phyloP scores from a whole-genome alignment of 2,888 invertebrate genomes.

The Clepsis dumicolana region DNA sequence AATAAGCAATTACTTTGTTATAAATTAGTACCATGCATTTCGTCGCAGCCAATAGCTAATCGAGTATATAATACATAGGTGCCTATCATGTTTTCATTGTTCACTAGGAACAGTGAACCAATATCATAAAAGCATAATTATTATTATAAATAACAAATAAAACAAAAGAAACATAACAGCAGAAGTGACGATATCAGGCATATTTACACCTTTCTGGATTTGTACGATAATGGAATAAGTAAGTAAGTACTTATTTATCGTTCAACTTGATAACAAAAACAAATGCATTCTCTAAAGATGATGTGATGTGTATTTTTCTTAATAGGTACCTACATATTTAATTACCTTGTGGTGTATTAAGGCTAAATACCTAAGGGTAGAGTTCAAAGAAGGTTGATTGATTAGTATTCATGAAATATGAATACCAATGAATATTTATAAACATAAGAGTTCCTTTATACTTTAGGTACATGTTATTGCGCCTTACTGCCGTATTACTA shows the following conservation, averaged over 20 bases:
- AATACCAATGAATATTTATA: no score
- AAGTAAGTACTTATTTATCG: no score
- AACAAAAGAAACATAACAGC: not conserved
- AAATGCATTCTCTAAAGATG: not conserved
- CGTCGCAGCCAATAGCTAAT: no score
- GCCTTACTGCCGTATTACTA: no score
- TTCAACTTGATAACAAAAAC: not conserved
- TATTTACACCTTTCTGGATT: not conserved
- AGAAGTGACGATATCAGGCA: not conserved
- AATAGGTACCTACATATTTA: not conserved
- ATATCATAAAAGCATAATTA: not conserved
- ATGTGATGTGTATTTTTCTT: not conserved
- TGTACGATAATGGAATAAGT: not conserved
- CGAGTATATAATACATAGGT: not conserved
- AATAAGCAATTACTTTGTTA: no score
- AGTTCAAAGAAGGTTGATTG: conserved; percentile 4
- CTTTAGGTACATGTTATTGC: no score
- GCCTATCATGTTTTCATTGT: not conserved
- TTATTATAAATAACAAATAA: not conserved
- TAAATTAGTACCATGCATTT: no score
- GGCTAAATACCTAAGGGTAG: not conserved
- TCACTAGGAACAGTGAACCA: not conserved
- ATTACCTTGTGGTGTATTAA: not conserved
- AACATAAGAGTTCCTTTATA: no score
- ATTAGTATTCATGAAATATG: no score